Conservation (phyloP, 2,888 invertebrate genomes). For the Listrodromus nycthemerus region DNA sequence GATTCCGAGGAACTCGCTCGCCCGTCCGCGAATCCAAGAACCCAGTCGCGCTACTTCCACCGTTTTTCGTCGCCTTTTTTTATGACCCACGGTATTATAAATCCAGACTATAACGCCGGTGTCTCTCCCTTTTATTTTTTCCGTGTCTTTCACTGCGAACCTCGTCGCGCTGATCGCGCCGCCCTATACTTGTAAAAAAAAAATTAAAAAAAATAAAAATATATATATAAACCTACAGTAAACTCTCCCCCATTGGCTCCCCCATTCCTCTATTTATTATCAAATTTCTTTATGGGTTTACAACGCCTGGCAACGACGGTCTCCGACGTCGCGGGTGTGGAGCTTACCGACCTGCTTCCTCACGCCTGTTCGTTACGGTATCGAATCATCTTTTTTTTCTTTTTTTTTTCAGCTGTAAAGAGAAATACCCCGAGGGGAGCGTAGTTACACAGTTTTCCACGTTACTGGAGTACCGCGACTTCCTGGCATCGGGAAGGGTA, state of each 20-base stretch:
- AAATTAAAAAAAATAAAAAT: neutral
- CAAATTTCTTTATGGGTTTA: slow-evolving; percentile 84
- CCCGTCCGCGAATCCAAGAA: slow-evolving; percentile 49
- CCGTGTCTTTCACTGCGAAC: slow-evolving; percentile 24
- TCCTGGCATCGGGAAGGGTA: slow-evolving; percentile 49
- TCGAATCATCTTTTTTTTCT: slow-evolving; percentile 6
- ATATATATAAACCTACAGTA: slow-evolving; percentile 4
- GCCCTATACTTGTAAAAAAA: neutral
- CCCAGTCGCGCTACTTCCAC: slow-evolving; percentile 28
- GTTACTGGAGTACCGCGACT: slow-evolving; percentile 42
- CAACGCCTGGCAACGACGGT: slow-evolving; percentile 78
- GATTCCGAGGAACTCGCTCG: slow-evolving; percentile 40
- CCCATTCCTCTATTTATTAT: slow-evolving; percentile 80
- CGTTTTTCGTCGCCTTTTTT: slow-evolving; percentile 71
- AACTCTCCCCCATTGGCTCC: slow-evolving; percentile 57
- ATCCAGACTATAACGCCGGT: slow-evolving; percentile 75
- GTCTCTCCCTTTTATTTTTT: slow-evolving; percentile 26
- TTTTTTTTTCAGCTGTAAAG: neutral
- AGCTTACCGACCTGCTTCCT: slow-evolving; percentile 2
- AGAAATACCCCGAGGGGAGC: slow-evolving; percentile 29
- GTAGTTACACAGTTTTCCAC: slow-evolving; percentile 46
- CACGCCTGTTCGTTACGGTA: slow-evolving; percentile 6
- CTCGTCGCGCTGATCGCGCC: slow-evolving; percentile 52
- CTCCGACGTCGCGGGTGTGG: slow-evolving; percentile 61
- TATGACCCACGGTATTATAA: slow-evolving; percentile 79